Conservation (phyloP, 2,113 vertebrate species). For the Leuciscus idus region DNA sequence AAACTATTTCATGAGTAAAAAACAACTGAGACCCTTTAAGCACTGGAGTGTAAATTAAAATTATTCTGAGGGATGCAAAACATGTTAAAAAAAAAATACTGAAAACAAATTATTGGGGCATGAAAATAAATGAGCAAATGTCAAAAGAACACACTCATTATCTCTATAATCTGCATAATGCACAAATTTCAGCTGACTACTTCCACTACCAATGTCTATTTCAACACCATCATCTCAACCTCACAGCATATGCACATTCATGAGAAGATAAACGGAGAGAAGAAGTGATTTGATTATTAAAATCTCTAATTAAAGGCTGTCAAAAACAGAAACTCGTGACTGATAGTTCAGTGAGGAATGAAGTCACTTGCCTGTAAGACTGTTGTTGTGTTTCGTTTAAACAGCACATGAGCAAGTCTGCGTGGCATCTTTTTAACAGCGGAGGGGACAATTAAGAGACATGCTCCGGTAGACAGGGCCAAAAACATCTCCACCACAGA, state of each 20-base stretch:
- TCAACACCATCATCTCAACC: not conserved
- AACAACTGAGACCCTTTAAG: not conserved
- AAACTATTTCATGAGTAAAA: not conserved
- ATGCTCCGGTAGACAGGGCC: conserved; percentile 86
- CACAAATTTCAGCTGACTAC: not conserved
- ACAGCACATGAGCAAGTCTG: conserved; percentile 80
- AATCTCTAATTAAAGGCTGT: not conserved
- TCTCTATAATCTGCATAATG: conserved; percentile 19
- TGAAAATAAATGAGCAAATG: not conserved
- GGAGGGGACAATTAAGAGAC: conserved; percentile 86
- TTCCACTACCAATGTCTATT: not conserved
- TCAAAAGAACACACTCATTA: not conserved
- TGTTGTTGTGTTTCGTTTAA: conserved; percentile 82
- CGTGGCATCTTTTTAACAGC: conserved; percentile 82
- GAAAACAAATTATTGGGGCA: not conserved
- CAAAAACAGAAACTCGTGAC: not conserved
- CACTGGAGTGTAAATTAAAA: not conserved
- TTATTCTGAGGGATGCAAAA: conserved; percentile 2
- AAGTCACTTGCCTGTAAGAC: conserved; percentile 83
- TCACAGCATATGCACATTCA: not conserved
- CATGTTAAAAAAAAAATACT: not conserved
- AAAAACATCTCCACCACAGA: conserved; percentile 93
- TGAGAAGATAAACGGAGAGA: not conserved
- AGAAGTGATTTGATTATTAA: not conserved
- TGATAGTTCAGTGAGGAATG: not conserved